phyloP scores from a whole-genome alignment of 2,888 invertebrate genomes.

The Sinotaia quadrata region DNA sequence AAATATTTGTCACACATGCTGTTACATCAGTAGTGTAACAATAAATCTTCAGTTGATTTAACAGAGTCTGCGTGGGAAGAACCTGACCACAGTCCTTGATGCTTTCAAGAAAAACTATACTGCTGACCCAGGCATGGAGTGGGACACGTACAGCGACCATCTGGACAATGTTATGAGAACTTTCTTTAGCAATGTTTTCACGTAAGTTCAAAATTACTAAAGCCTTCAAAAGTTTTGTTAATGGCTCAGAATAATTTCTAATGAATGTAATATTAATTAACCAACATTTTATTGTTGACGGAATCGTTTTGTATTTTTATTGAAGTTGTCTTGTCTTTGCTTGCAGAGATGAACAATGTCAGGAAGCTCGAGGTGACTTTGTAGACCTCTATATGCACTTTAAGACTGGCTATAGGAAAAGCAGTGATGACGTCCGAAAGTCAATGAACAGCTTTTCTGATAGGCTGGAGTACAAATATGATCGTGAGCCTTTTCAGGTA shows the following conservation, averaged over 20 bases:
- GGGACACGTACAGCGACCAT: background rate
- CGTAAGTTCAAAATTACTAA: no score
- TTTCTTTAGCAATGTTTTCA: background rate
- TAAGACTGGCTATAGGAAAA: background rate
- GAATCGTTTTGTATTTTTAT: no score
- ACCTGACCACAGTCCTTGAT: background rate
- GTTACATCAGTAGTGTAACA: no score
- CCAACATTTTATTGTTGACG: no score
- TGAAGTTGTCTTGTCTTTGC: no score
- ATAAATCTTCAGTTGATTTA: no score
- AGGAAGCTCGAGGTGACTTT: background rate
- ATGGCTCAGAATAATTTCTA: no score
- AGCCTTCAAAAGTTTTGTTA: no score
- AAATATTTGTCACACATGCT: no score
- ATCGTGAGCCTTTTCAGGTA: background rate
- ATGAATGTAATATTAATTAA: no score
- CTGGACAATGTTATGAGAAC: background rate
- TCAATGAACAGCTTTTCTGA: background rate
- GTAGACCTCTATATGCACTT: conserved; percentile 14
- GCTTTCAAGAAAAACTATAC: conserved; percentile 16
- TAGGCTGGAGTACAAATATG: background rate
- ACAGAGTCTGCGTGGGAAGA: background rate
- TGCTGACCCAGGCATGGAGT: conserved; percentile 11
- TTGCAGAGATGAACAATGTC: conserved; percentile 7
- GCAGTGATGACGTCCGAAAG: background rate